A percentile compares a stretch with the other conserved stretches of the same genome.
Conservation (phyloP, 1,140 invertebrate species). For the Proales similis region DNA sequence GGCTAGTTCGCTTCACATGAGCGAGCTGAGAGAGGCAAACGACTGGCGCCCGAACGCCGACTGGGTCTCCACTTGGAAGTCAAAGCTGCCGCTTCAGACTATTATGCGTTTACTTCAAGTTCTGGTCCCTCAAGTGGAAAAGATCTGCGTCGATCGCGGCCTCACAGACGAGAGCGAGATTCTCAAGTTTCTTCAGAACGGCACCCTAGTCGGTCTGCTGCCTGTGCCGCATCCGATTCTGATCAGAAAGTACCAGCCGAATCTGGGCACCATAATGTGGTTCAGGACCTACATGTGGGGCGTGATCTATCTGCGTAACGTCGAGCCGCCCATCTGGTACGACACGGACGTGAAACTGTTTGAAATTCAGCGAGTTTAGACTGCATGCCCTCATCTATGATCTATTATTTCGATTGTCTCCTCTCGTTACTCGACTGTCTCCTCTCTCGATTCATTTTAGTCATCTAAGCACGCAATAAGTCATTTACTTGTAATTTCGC, state of each 20-base stretch:
- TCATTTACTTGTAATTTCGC: no score
- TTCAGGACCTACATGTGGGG: slow-evolving; percentile 99
- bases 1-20: neutral
- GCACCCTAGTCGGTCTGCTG: slow-evolving; percentile 88
- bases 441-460: no score
- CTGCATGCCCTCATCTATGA: no score
- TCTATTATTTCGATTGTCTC: no score
- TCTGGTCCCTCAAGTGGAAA: slow-evolving; percentile 96
- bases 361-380: slow-evolving; percentile 56
- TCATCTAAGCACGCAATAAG: no score
- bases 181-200: slow-evolving; percentile 95
- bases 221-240: slow-evolving; percentile 98
- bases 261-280: slow-evolving; percentile 94
- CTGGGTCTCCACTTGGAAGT: slow-evolving; percentile 79
- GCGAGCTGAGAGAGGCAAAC: neutral
- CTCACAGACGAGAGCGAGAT: slow-evolving; percentile 98
- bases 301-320: slow-evolving; percentile 94
- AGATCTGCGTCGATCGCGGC: slow-evolving; percentile 99
- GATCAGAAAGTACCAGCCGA: slow-evolving; percentile 96
- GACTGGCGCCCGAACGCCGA: slow-evolving; percentile 28
- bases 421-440: no score
- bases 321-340: slow-evolving; percentile 98
- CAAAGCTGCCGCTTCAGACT: slow-evolving; percentile 90
- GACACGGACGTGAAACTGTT: slow-evolving; percentile 97
- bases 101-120: slow-evolving; percentile 97